phyloP scores from a whole-genome alignment of 1,140 invertebrate genomes.

The Drosophila triauraria region DNA sequence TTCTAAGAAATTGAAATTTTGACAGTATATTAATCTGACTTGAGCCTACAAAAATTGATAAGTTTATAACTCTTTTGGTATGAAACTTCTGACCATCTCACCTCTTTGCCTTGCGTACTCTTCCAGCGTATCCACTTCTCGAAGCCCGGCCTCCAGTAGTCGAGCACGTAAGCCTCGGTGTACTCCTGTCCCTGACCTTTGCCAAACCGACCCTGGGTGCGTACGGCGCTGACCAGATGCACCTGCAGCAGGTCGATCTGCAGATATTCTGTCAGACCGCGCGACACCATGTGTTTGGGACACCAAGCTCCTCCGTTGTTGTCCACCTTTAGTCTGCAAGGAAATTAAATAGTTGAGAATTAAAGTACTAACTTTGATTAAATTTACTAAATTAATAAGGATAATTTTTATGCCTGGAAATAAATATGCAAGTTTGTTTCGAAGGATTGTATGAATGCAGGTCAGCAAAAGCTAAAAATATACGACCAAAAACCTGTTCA shows the following conservation, averaged over 20 bases:
- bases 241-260: constrained; percentile 93
- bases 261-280: constrained; percentile 94
- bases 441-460: too few relatives aligned
- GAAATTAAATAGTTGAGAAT: constrained; percentile 28
- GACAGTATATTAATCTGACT: too few relatives aligned
- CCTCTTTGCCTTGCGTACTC: constrained; percentile 90
- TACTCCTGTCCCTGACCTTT: constrained; percentile 97
- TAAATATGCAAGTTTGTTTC: too few relatives aligned
- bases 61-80: too few relatives aligned
- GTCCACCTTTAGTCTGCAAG: constrained; percentile 92
- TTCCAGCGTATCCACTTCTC: constrained; percentile 93
- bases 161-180: constrained; percentile 94
- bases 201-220: constrained; percentile 96
- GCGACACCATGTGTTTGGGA: constrained; percentile 93
- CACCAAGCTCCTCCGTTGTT: constrained; percentile 98
- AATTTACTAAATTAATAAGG: not conserved
- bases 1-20: too few relatives aligned
- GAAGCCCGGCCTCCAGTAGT: constrained; percentile 94
- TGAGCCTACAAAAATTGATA: too few relatives aligned
- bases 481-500: constrained; percentile 12
- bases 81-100: constrained; percentile 83
- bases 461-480: too few relatives aligned
- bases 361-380: not conserved
- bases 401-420: too few relatives aligned
- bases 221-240: constrained; percentile 92